Conservation (phyloP, 1,140 invertebrate genomes). For the Steinernema feltiae region DNA sequence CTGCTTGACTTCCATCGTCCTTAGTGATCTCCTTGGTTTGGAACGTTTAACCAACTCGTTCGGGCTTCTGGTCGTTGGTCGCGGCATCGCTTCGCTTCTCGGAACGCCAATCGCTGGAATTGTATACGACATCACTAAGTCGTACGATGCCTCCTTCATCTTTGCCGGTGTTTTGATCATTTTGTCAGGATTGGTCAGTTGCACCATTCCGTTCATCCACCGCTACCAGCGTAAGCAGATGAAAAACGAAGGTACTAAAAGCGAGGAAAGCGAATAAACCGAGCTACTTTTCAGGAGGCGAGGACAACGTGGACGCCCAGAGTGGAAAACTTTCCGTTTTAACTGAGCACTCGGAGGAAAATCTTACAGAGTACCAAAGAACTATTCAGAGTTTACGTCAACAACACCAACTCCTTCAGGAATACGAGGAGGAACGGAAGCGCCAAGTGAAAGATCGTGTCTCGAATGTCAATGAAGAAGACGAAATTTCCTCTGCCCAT, state of each 20-base stretch:
- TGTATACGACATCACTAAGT: constrained; percentile 54
- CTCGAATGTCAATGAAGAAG: not conserved
- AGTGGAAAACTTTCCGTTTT: constrained; percentile 56
- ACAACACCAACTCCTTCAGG: constrained; percentile 42
- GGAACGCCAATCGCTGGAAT: constrained; percentile 66
- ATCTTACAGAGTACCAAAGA: constrained; percentile 56
- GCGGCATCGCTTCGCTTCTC: constrained; percentile 81
- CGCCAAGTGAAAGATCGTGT: not conserved
- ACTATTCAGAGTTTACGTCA: constrained; percentile 53
- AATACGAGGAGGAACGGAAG: constrained; percentile 5
- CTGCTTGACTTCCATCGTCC: constrained; percentile 90
- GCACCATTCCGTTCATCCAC: constrained; percentile 42
- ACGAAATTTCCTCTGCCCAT: not conserved
- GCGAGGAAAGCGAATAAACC: too few relatives aligned
- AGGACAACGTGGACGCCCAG: constrained; percentile 38
- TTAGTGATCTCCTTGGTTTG: constrained; percentile 87
- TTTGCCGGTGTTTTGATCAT: constrained; percentile 51
- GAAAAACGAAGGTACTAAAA: constrained; percentile 53
- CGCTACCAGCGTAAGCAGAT: constrained; percentile 37
- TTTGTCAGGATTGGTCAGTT: constrained; percentile 51
- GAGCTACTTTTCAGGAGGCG: constrained; percentile 23
- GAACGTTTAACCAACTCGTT: constrained; percentile 95
- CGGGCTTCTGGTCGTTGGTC: constrained; percentile 83
- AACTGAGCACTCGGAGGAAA: constrained; percentile 53
- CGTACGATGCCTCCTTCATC: constrained; percentile 51